Conservation (phyloP, 1,140 invertebrate genomes). For the Aleiodes sp. region DNA sequence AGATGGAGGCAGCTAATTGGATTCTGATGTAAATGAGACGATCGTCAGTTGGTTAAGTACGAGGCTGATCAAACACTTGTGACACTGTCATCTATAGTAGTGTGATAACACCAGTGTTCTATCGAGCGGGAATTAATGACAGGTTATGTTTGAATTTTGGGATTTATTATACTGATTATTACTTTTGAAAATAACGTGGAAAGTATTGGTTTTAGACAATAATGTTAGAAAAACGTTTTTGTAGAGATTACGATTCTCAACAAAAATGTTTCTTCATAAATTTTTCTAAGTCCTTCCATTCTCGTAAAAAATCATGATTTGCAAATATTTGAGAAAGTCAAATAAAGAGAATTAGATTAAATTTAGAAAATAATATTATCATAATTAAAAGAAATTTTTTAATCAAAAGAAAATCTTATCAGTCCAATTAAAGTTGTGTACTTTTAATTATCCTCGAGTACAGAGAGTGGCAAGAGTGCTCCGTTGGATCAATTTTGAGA, state of each 20-base stretch:
- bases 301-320: too few relatives aligned
- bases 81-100: neutral
- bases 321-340: too few relatives aligned
- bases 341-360: neutral
- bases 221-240: too few relatives aligned
- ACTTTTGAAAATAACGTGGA: neutral
- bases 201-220: too few relatives aligned
- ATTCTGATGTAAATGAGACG: constrained; percentile 43
- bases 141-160: neutral
- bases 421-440: constrained; percentile 22
- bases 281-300: too few relatives aligned
- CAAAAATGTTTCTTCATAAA: too few relatives aligned
- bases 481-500: neutral
- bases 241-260: too few relatives aligned
- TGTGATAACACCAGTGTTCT: neutral
- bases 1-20: constrained; percentile 33
- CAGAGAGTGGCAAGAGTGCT: neutral
- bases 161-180: too few relatives aligned
- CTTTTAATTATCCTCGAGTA: neutral
- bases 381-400: neutral
- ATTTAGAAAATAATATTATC: neutral
- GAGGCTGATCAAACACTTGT: neutral
- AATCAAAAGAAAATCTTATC: neutral
- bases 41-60: neutral
- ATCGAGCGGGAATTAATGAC: neutral